Conservation (phyloP, 2,797 vertebrate species). For the Cynopterus sphinx region DNA sequence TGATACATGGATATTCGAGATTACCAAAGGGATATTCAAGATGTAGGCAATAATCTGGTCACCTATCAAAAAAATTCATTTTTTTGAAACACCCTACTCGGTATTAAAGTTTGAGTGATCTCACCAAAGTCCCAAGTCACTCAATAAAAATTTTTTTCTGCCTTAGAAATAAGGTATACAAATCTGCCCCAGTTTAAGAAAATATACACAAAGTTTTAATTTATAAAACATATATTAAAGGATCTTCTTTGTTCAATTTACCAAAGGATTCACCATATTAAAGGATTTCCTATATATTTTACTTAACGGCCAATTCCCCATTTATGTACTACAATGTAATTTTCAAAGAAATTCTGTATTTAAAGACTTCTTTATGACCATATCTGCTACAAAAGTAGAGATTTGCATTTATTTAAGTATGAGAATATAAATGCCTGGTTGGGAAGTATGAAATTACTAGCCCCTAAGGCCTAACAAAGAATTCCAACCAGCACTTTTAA, state of each 20-base stretch:
- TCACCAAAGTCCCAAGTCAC: neutral
- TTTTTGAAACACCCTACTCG: neutral
- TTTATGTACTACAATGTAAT: neutral
- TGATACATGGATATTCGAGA: neutral
- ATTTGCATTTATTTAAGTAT: conserved; percentile 8
- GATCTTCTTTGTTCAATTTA: neutral
- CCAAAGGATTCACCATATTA: neutral
- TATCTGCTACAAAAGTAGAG: neutral
- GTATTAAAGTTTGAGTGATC: neutral
- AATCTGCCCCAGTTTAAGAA: neutral
- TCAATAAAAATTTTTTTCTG: neutral
- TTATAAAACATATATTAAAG: neutral
- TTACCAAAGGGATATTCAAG: neutral
- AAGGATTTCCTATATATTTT: conserved; percentile 15
- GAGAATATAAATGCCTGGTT: neutral
- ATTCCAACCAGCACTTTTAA: neutral
- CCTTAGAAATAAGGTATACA: neutral
- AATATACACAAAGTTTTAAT: neutral
- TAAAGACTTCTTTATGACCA: neutral
- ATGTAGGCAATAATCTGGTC: neutral
- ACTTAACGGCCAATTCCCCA: neutral
- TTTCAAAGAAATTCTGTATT: neutral
- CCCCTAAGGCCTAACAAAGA: neutral
- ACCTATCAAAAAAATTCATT: neutral
- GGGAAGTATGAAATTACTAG: conserved; percentile 7